Evolutionary conservation across 2,888 invertebrate genomes (phyloP), one percentile per base, ranked within the genome.

Genomic region (Elegia similella): DNA sequence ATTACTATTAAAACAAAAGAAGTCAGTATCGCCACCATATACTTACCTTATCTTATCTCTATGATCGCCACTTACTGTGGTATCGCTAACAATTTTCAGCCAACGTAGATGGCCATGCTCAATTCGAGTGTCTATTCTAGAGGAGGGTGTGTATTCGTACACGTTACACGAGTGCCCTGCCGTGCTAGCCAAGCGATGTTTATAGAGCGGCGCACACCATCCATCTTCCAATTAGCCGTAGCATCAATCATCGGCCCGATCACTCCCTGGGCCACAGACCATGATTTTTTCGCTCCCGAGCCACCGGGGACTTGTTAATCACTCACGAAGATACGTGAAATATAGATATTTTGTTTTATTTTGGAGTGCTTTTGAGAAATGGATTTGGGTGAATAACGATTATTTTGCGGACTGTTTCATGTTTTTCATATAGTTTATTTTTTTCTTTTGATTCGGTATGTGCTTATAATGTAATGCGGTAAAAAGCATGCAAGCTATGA

Each of bases 171-270:
- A 17, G 13, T 50, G 6, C 16, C 47, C 30, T 23, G 23, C 23
- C 13, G 16, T 34, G 38, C 34, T 34, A 43, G 53, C 59, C 58
- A 12, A 12, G 38, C 57, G 42, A 50, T 52, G n/a, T 66, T 64
- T 64, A 65, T 60, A 62, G 62, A 52, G 59, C 62, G 59, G 65
- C 63, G 59, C 54, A 57, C 60, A 65, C 91, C 94, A 95, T 95
- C 95, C 93, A 95, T 95, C 95, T 95, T 93, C 93, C 95, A 95
- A 95, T 95, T 95, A 95, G 93, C 86, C 68, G 73, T 73, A 80
- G 92, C 94, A 95, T 95, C 95, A 94, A 95, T 95, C 95, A 95
- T 95, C 92, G 88, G 79, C 69, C 82, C 82, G 88, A 89, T 89
- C 88, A 86, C 88, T 86, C 88, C 89, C 88, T 72, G 67, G 86